Base-by-base conservation (phyloP, 1,140 invertebrate species). In the Stegodyphus mimosarum region DNA sequence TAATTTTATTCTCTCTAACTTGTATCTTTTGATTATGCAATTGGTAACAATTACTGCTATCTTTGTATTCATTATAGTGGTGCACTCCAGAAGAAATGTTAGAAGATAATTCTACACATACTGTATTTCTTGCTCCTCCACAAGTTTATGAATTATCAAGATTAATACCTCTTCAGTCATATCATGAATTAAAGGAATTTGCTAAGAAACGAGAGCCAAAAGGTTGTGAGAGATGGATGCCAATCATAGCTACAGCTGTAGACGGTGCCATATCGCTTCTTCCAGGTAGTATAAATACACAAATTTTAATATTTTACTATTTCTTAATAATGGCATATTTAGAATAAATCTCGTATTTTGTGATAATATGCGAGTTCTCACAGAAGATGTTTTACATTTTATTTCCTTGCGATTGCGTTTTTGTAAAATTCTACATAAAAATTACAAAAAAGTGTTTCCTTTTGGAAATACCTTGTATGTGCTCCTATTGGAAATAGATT, bases 121-220 rank as follows among this genome's bases (percentile, higher is more conserved):
- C 88, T 17, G 87, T 90, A 63, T 87, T 88, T 50, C 87, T 92
- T 5, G 90, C 91, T 50, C 91, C 92, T 51, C 92, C 92, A 15
- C 92, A 92, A 88, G 78, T 91, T 5, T 92, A 92, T 87, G 92
- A 92, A 87, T 72, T 92, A 5, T 88, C 89, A 10, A 85, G 91
- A 50, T 71, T 92, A 10, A 76, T 89, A 1, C 88, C 89, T 53
- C 89, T 91, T 70, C 80, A 69, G 52, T 83, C 86, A 18, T 88
- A 89, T 18, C 88, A 90, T 52, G 89, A 89, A 13, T 87, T 92
- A 15, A 85, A 88, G 69, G 50, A 89, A 6, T 91, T 91, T 90
- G 64, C 89, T 3, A 87, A 77, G 17, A 77, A 89, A 17, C 88
- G 91, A 80, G 87, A 89, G 75, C 72, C 51, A 48, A 69, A 88